Conservation (phyloP, 2,797 vertebrate genomes). For the Sebastiscus tertius region DNA sequence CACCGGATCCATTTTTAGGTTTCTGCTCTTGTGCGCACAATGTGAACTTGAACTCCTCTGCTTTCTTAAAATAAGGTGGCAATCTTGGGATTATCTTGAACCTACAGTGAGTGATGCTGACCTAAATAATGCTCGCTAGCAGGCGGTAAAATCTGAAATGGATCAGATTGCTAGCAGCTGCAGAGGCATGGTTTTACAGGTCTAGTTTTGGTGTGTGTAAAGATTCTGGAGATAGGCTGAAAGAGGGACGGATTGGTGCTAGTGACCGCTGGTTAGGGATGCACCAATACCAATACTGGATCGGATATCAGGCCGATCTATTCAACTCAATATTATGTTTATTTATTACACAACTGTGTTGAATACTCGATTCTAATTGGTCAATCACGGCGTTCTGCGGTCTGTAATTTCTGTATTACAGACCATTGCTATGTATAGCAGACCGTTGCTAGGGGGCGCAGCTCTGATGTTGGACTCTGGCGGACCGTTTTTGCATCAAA, state of each 20-base stretch:
- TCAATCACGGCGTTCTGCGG: rapidly evolving
- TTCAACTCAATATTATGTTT: no score
- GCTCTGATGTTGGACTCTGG: no score
- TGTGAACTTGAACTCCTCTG: constrained; percentile 83
- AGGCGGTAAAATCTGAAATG: constrained; percentile 52
- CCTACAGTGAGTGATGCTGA: constrained; percentile 73
- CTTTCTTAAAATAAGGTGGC: constrained; percentile 85
- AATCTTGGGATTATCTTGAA: constrained; percentile 84
- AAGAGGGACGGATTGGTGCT: background rate
- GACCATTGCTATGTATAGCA: no score
- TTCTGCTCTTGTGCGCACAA: constrained; percentile 71
- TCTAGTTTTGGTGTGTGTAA: constrained; percentile 9
- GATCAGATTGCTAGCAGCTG: constrained; percentile 59
- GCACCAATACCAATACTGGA: no score
- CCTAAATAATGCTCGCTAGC: constrained; percentile 76
- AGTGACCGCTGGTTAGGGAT: background rate
- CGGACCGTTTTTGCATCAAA: no score
- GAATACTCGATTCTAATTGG: no score
- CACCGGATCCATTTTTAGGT: constrained; percentile 81
- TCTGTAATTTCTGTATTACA: no score
- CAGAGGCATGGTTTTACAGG: constrained; percentile 27
- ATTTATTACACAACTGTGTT: no score
- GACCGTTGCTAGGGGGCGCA: no score
- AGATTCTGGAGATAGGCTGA: background rate
- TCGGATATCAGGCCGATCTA: rapidly evolving